A percentile compares a stretch with the other conserved stretches of the same genome.
phyloP scores from a whole-genome alignment of 1,140 invertebrate species.

The Bombyx mori region ASM3026992v2 NC_085111.1:2881001-2881500 shows the following conservation, averaged over 20 bases:
- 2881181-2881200: slow-evolving; percentile 89
- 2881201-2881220: slow-evolving; percentile 86
- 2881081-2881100: slow-evolving; percentile 92
- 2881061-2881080: slow-evolving; percentile 95
- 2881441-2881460: no score
- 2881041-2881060: slow-evolving; percentile 23
- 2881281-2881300: slow-evolving; percentile 52
- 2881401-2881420: no score
- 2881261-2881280: slow-evolving; percentile 52
- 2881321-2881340: slow-evolving; percentile 9
- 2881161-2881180: slow-evolving; percentile 91
- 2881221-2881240: slow-evolving; percentile 80
- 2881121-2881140: slow-evolving; percentile 94
- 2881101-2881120: slow-evolving; percentile 84
- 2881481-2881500: background rate
- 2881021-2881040: background rate
- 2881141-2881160: slow-evolving; percentile 95
- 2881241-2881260: slow-evolving; percentile 78
- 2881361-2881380: no score
- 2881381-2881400: no score
- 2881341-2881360: background rate
- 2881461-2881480: no score
- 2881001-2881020: no score
- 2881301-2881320: slow-evolving; percentile 14
- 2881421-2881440: no score